Percentiles rank a stretch among this genome's conserved stretches.
Conservation (phyloP, 35 echinoderm and acorn worm genomes). For the Acanthaster planci region DNA sequence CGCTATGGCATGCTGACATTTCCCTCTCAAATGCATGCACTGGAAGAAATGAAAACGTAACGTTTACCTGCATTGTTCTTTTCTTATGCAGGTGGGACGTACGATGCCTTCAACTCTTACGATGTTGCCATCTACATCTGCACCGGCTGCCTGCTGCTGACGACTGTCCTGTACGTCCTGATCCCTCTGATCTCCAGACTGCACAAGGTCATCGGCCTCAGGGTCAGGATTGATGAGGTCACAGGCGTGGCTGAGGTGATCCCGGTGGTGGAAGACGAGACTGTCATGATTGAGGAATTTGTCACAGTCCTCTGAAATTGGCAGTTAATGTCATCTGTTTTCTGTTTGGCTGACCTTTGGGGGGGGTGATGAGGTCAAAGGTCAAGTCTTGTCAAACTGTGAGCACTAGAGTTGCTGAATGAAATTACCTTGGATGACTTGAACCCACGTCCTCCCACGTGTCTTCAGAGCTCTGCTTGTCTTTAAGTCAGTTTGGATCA, state of each 20-base stretch:
- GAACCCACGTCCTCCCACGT: too few relatives aligned
- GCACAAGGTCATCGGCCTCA: conserved; percentile 14
- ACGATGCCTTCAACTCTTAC: not conserved
- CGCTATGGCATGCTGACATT: too few relatives aligned
- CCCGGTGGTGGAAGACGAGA: conserved; percentile 4
- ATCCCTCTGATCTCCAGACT: conserved; percentile 1
- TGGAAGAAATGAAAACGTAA: too few relatives aligned
- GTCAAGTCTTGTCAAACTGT: too few relatives aligned
- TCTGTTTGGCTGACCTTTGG: too few relatives aligned
- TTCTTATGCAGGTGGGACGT: not conserved
- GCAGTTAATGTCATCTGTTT: not conserved
- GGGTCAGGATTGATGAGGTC: not conserved
- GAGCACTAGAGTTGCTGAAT: too few relatives aligned
- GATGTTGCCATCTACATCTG: conserved; percentile 7
- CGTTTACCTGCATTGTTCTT: too few relatives aligned
- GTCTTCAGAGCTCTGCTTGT: too few relatives aligned
- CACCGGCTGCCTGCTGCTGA: not conserved
- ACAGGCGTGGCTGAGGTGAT: not conserved
- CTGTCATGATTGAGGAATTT: not conserved
- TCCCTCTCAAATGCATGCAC: too few relatives aligned
- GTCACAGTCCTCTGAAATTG: not conserved
- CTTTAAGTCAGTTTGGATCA: too few relatives aligned
- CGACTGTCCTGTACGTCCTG: not conserved
- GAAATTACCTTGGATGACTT: too few relatives aligned
- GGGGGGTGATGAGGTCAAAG: too few relatives aligned